These are phyloP conservation scores for Corythornis vintsioides DNA, from an alignment of 2,113 vertebrate genomes.

Conservation along the genomic window DNA sequence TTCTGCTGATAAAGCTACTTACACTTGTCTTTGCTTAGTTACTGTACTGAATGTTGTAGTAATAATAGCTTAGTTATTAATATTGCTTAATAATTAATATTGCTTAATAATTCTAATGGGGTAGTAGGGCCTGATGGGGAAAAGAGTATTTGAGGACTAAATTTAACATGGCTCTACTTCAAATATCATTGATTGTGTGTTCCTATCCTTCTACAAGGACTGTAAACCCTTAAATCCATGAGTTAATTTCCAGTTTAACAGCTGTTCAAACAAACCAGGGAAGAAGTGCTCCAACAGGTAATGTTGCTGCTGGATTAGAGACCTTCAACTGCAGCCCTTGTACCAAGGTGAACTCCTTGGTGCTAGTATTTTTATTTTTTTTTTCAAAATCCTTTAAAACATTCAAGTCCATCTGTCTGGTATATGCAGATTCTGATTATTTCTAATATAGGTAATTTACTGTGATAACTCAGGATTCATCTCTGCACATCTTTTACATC, in stretches of 20 bases:
- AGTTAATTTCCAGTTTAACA: conserved; percentile 42
- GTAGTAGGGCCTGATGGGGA: neutral
- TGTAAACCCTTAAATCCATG: conserved; percentile 22
- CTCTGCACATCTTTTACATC: neutral
- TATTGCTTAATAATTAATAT: neutral
- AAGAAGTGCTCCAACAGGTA: neutral
- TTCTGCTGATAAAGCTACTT: neutral
- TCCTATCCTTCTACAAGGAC: neutral
- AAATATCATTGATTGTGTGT: neutral
- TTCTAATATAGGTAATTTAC: neutral
- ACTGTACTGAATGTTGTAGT: neutral
- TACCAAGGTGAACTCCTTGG: neutral
- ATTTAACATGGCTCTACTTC: neutral
- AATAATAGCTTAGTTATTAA: neutral
- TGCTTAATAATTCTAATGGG: neutral
- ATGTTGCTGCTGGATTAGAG: neutral
- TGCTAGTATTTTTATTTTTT: neutral
- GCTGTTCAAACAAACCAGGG: conserved; percentile 52
- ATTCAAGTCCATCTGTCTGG: neutral
- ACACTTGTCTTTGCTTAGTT: neutral
- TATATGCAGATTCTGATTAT: neutral
- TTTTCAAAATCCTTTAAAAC: neutral
- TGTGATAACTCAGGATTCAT: neutral
- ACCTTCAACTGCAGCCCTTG: neutral
- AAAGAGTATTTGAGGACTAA: neutral